Percentiles rank a stretch among this genome's conserved stretches.
Conservation (phyloP, 2,888 invertebrate genomes). For the Archips crataeganus region DNA sequence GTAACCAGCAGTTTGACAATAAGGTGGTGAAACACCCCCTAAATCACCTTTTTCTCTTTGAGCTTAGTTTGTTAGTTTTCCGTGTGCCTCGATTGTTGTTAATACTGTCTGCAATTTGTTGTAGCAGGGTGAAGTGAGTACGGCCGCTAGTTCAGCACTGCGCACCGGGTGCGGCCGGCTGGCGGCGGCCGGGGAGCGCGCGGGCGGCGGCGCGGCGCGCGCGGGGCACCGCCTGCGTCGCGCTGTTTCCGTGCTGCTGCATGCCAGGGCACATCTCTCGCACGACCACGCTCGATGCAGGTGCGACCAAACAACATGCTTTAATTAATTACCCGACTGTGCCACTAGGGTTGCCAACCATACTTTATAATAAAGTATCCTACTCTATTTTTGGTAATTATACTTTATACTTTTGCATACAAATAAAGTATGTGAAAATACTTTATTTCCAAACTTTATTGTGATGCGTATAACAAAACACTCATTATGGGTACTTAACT, state of each 20-base stretch:
- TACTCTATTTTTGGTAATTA: too few relatives aligned
- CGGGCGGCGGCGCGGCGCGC: slow-evolving; percentile 75
- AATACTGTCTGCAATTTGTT: background rate
- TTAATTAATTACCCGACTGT: background rate
- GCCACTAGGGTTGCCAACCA: background rate
- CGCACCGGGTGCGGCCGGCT: slow-evolving; percentile 68
- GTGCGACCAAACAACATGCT: slow-evolving; percentile 53
- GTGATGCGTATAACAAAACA: too few relatives aligned
- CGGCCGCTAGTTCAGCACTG: slow-evolving; percentile 62
- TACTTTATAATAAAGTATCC: too few relatives aligned
- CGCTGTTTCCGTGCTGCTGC: slow-evolving; percentile 70
- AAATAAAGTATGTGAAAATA: too few relatives aligned
- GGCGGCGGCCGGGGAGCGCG: slow-evolving; percentile 71
- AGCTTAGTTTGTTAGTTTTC: background rate
- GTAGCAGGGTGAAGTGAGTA: slow-evolving; percentile 66
- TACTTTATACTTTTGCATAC: too few relatives aligned
- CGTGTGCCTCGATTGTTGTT: background rate
- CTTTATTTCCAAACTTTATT: too few relatives aligned
- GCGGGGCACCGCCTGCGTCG: slow-evolving; percentile 76
- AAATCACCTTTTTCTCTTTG: background rate
- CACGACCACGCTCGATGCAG: slow-evolving; percentile 78
- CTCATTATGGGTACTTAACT: too few relatives aligned
- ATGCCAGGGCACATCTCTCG: slow-evolving; percentile 74
- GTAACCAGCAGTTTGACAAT: too few relatives aligned
- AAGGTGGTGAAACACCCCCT: too few relatives aligned